These are phyloP conservation scores for Sorex maritimensis DNA, from an alignment of 2,797 vertebrate genomes.

Conservation along the genomic window DNA sequence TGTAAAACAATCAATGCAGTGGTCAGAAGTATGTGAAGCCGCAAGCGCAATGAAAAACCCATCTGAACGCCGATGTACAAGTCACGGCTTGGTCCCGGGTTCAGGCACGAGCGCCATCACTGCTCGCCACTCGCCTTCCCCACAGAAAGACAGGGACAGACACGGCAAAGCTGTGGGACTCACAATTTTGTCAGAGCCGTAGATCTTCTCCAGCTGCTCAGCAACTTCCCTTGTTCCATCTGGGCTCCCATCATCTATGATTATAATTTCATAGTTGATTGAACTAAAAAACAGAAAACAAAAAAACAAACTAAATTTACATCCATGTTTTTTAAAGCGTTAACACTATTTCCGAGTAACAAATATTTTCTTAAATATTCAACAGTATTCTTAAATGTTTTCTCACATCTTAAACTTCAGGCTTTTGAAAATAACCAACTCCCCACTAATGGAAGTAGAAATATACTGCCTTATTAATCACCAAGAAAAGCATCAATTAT, in stretches of 20 bases:
- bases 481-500: neutral
- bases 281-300: constrained; percentile 91
- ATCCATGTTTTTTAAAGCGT: constrained; percentile 42
- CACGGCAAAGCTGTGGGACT: constrained; percentile 87
- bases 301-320: neutral
- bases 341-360: neutral
- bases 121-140: neutral
- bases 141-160: constrained; percentile 25
- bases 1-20: constrained; percentile 4
- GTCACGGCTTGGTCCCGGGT: no score
- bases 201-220: constrained; percentile 95
- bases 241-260: constrained; percentile 98
- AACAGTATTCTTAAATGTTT: neutral
- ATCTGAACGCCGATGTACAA: neutral
- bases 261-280: constrained; percentile 95
- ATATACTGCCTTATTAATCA: constrained; percentile 21
- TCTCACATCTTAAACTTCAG: constrained; percentile 33
- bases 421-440: constrained; percentile 38
- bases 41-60: constrained; percentile 18
- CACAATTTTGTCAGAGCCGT: constrained; percentile 97
- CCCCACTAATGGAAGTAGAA: neutral
- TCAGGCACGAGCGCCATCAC: no score
- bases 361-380: no score
- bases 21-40: neutral
- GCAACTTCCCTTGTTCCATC: constrained; percentile 96